Evolutionary conservation across 2,888 invertebrate species (phyloP).

Genomic region (Caenorhabditis sp.): DNA sequence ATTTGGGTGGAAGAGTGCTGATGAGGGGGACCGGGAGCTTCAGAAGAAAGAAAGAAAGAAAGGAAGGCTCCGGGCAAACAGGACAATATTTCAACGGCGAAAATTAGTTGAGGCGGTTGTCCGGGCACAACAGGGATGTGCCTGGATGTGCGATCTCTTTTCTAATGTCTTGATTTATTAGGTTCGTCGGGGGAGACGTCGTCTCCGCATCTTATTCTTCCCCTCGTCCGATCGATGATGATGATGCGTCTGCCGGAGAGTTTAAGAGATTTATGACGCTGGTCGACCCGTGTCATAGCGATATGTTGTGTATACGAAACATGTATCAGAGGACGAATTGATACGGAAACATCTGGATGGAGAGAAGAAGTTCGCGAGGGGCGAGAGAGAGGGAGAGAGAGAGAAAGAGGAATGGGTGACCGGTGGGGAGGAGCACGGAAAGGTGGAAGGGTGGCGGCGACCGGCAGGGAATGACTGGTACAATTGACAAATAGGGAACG

Average conservation of each 20-base stretch:
- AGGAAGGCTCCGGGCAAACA: too few species aligned
- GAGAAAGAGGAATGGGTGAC: neutral
- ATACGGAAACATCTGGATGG: constrained; percentile 46
- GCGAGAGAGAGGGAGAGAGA: neutral
- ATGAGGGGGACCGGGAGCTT: neutral
- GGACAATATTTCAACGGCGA: constrained; percentile 44
- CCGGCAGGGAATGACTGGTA: constrained; percentile 28
- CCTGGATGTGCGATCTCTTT: constrained; percentile 6
- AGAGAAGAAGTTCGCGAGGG: too few species aligned
- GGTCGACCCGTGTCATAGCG: constrained; percentile 36
- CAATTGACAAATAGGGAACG: constrained; percentile 12
- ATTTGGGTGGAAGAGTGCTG: constrained; percentile 16
- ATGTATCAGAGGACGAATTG: constrained; percentile 40
- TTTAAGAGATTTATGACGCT: constrained; percentile 52
- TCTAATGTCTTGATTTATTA: constrained; percentile 54
- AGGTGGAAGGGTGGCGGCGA: too few species aligned
- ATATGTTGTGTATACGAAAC: constrained; percentile 29
- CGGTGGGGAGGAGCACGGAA: constrained; percentile 16
- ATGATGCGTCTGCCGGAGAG: constrained; percentile 22
- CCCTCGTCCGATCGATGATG: constrained; percentile 28
- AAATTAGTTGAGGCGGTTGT: constrained; percentile 26
- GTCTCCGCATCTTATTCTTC: constrained; percentile 1
- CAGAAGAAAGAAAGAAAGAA: neutral
- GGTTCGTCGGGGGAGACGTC: constrained; percentile 35
- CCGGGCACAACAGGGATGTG: constrained; percentile 12